These are phyloP conservation scores for Nipponia nippon DNA, from an alignment of 2,113 vertebrate genomes.

Conservation along the genomic window DNA sequence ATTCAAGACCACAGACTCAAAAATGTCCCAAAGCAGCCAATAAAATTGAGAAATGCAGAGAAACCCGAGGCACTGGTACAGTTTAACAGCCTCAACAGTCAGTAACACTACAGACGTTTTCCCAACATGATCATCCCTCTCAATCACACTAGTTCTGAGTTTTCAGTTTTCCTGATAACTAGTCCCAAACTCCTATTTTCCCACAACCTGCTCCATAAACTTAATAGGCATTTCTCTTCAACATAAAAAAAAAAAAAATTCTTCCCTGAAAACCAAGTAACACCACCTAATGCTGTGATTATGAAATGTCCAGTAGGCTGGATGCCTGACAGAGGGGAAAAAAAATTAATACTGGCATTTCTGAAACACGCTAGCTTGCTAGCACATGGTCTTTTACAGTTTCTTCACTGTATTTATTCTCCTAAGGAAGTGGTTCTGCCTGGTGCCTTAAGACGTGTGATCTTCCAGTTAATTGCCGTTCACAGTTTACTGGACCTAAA, in stretches of 20 bases:
- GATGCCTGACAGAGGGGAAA: background rate
- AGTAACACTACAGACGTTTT: background rate
- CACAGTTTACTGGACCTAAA: background rate
- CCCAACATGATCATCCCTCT: background rate
- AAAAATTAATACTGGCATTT: background rate
- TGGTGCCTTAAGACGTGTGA: background rate
- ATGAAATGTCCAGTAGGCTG: background rate
- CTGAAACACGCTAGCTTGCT: background rate
- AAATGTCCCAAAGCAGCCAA: background rate
- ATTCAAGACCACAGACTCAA: background rate
- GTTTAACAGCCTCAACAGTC: background rate
- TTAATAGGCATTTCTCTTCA: background rate
- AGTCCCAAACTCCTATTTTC: background rate
- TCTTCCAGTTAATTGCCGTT: background rate
- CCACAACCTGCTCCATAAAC: background rate
- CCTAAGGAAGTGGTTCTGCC: background rate
- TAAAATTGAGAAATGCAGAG: background rate
- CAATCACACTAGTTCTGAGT: background rate
- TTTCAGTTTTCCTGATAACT: background rate
- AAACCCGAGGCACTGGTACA: rapidly evolving
- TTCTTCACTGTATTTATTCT: background rate
- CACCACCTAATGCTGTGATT: background rate
- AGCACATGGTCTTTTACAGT: background rate
- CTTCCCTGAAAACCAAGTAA: background rate
- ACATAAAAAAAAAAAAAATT: background rate